These are phyloP conservation scores for Acanthosepion lycidas DNA, from an alignment of 2,888 invertebrate genomes.

Conservation along the genomic window DNA sequence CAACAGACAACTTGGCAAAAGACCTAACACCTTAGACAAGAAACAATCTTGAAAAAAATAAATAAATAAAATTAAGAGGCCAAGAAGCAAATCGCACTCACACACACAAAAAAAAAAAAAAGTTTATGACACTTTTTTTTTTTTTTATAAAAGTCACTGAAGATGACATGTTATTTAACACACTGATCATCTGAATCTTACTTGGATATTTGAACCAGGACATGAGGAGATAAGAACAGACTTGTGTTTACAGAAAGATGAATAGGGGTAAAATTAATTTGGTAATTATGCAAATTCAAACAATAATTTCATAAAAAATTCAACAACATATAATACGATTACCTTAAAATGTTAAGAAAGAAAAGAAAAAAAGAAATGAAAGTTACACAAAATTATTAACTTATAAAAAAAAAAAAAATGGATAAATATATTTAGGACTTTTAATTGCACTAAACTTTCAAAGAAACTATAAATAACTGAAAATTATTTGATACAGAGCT, in stretches of 20 bases:
- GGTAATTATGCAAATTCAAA: background rate
- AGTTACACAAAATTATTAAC: too few relatives aligned
- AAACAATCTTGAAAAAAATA: too few relatives aligned
- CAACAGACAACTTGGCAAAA: too few relatives aligned
- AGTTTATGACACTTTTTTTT: background rate
- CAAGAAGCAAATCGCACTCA: background rate
- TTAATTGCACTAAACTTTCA: too few relatives aligned
- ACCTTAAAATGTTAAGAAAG: background rate
- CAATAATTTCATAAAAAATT: background rate
- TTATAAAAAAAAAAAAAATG: too few relatives aligned
- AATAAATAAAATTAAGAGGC: too few relatives aligned
- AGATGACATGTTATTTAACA: background rate
- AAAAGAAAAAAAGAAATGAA: background rate
- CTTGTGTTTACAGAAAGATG: background rate
- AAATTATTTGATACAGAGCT: too few relatives aligned
- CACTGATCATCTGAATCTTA: background rate
- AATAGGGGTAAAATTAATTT: background rate
- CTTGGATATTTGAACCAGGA: background rate
- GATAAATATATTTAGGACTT: too few relatives aligned
- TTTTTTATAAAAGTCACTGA: background rate
- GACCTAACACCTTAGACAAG: too few relatives aligned
- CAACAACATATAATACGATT: background rate
- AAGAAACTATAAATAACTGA: too few relatives aligned
- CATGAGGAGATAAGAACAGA: background rate
- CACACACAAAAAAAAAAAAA: too few relatives aligned